Conservation (phyloP, 2,113 vertebrate species). For the Colinus virginianus region DNA sequence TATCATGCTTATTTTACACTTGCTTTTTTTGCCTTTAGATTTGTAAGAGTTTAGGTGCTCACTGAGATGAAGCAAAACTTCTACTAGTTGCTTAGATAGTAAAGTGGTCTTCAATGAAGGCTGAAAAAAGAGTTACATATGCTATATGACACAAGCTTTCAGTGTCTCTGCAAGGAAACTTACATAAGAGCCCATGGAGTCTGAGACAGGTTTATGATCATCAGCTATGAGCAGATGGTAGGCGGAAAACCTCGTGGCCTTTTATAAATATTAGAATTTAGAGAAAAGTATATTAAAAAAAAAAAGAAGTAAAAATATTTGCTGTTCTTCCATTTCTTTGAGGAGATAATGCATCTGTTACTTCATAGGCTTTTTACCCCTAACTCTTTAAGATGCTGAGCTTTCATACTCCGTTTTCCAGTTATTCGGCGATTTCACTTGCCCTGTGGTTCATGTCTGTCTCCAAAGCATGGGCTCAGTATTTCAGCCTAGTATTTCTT, state of each 20-base stretch:
- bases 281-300: background rate
- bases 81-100: background rate
- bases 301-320: background rate
- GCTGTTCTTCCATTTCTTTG: background rate
- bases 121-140: background rate
- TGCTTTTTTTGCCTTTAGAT: background rate
- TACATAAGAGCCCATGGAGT: accelerated
- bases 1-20: background rate
- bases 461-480: background rate
- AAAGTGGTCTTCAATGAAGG: background rate
- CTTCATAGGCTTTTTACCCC: background rate
- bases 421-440: background rate
- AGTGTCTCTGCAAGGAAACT: background rate
- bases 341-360: background rate
- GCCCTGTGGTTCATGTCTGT: background rate
- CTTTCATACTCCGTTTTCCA: background rate
- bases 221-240: background rate
- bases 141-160: background rate
- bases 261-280: background rate
- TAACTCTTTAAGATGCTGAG: background rate
- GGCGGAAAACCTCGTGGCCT: no score
- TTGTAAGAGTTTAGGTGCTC: background rate
- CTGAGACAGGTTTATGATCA: background rate
- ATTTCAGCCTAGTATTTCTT: background rate
- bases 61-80: background rate